Conservation (phyloP, 2,113 vertebrate genomes). For the Phocoena sinus region DNA sequence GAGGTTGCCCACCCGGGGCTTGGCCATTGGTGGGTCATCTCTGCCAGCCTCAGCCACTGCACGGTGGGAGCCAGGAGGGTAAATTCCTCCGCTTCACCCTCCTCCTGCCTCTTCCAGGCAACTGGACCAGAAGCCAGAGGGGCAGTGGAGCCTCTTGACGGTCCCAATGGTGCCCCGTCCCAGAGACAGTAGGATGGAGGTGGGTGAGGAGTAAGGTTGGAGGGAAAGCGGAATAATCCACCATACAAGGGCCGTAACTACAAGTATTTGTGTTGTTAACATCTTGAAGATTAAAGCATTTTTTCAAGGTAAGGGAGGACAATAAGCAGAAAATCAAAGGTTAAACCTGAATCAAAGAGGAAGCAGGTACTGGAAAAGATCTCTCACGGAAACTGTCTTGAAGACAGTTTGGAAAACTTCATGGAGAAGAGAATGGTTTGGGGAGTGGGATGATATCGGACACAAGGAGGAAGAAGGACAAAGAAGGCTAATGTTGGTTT, state of each 20-base stretch:
- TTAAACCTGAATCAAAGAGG: background rate
- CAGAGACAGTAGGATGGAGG: background rate
- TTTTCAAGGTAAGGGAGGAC: background rate
- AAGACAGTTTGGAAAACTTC: background rate
- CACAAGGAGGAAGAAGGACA: background rate
- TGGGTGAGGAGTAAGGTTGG: background rate
- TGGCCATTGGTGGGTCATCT: background rate
- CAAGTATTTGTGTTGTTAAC: background rate
- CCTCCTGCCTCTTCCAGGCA: background rate
- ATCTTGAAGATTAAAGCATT: background rate
- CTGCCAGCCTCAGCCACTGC: background rate
- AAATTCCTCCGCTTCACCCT: background rate
- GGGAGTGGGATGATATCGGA: background rate
- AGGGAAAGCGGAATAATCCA: background rate
- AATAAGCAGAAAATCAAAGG: background rate
- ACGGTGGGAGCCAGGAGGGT: background rate
- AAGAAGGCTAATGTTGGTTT: background rate
- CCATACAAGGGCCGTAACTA: background rate
- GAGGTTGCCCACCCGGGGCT: background rate
- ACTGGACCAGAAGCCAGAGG: background rate
- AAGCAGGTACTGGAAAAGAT: background rate
- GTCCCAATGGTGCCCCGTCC: background rate
- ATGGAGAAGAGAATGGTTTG: background rate
- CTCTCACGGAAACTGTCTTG: background rate
- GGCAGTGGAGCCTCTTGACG: background rate